Evolutionary conservation across 2,888 invertebrate species (phyloP), one percentile per base, ranked within the genome.

Genomic region (Pseudeuparius sepicola): DNA sequence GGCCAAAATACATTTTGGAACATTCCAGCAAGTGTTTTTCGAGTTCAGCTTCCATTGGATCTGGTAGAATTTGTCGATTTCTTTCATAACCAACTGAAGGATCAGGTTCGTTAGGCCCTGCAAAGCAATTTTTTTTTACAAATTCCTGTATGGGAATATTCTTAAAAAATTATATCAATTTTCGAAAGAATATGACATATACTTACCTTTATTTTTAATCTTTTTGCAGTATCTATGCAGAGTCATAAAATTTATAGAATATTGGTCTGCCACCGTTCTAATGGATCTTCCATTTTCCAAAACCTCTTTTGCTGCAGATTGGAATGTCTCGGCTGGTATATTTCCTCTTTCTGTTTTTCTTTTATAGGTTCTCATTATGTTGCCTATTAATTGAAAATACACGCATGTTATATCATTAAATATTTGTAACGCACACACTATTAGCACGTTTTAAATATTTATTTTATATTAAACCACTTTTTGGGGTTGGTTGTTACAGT

Each of bases 351-450:
- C 14, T n/a, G 32, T 31, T 27, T 25, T 31, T 13, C 25, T 25
- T 16, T 31, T 31, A 26, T 31, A 31, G 12, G 25, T 31, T 12
- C 32, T 31, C 32, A 34, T 34, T 14, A 20, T 31, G 15, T 12
- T 17, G 31, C 11, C 6, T 9, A 6, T 25, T 6, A 9, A 25
- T 25, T 10, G 9, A 25, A 9, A 25, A 25, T 25, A 10, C 10
- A 10, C 7, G 6, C 9, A 25, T n/a, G 26, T 25, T 9, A 7
- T 20, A 20, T 20, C n/a, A 20, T 20, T n/a, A 7, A 20, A 20
- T 20, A 20, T 20, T 20, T 7, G 20, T 20, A 20, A 7, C 20
- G 20, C n/a, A n/a, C n/a, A n/a, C n/a, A n/a, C n/a, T n/a, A n/a
- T n/a, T n/a, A n/a, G n/a, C n/a, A n/a, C n/a, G n/a, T n/a, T n/a